Conservation (phyloP, 2,113 vertebrate species). For the Tylochromis polylepis region DNA sequence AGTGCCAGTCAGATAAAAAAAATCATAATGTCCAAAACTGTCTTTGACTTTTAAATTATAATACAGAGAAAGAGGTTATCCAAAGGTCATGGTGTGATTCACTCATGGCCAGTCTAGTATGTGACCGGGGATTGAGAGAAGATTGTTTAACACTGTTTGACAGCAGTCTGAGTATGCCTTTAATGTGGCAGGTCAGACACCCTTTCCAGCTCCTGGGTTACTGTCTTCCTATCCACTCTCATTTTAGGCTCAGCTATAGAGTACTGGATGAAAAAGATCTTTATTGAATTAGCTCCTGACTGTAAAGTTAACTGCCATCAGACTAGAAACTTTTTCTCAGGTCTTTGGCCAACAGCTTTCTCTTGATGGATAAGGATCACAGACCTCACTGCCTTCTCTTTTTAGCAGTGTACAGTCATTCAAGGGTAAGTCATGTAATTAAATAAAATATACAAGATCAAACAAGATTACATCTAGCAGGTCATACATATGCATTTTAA, state of each 20-base stretch:
- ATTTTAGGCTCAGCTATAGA: conserved; percentile 22
- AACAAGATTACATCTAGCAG: conserved; percentile 9
- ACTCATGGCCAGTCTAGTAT: background rate
- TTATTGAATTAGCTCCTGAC: conserved; percentile 63
- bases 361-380: background rate
- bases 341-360: conserved; percentile 35
- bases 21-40: background rate
- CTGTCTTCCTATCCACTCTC: conserved; percentile 32
- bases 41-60: conserved; percentile 4
- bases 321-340: conserved; percentile 19
- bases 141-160: conserved; percentile 26
- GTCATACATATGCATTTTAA: conserved; percentile 5
- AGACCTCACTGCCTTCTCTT: conserved; percentile 4
- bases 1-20: background rate
- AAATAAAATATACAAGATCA: conserved; percentile 21
- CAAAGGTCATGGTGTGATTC: background rate
- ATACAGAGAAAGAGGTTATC: background rate
- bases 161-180: conserved; percentile 23
- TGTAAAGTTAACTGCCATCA: conserved; percentile 45
- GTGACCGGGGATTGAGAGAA: conserved; percentile 25
- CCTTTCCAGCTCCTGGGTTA: conserved; percentile 31
- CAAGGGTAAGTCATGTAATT: conserved; percentile 16
- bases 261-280: conserved; percentile 34
- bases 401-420: conserved; percentile 1
- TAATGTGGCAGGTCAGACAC: conserved; percentile 36